phyloP scores from a whole-genome alignment of 2,888 invertebrate genomes.

The Ceratothoa steindachneri region DNA sequence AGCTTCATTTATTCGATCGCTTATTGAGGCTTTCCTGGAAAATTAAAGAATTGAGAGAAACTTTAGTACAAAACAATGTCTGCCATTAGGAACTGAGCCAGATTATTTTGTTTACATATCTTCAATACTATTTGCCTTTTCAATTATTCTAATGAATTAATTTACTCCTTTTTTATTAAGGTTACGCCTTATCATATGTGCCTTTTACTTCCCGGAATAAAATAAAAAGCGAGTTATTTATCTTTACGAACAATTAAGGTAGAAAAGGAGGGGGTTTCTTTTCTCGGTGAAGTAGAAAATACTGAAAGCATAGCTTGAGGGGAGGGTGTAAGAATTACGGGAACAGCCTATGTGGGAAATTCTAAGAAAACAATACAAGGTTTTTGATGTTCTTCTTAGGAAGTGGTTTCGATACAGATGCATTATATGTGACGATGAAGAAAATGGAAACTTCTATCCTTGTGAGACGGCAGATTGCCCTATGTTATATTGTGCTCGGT shows the following conservation, averaged over 20 bases:
- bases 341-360: not conserved
- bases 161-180: not conserved
- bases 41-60: not conserved
- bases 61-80: not conserved
- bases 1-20: not conserved
- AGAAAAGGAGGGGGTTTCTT: not conserved
- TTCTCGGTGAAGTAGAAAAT: not conserved
- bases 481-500: not conserved
- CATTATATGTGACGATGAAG: not conserved
- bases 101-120: not conserved
- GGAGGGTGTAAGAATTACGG: not conserved
- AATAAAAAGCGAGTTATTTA: not conserved
- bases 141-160: not conserved
- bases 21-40: not conserved
- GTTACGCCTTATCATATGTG: not conserved
- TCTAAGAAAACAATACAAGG: not conserved
- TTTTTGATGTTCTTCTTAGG: not conserved
- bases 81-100: not conserved
- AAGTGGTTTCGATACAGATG: not conserved
- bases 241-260: not conserved
- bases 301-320: not conserved
- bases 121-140: not conserved
- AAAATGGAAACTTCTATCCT: not conserved
- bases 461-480: not conserved
- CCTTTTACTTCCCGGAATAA: not conserved